Evolutionary conservation across 2,888 invertebrate species (phyloP).

Genomic region (Amiota mariae): DNA sequence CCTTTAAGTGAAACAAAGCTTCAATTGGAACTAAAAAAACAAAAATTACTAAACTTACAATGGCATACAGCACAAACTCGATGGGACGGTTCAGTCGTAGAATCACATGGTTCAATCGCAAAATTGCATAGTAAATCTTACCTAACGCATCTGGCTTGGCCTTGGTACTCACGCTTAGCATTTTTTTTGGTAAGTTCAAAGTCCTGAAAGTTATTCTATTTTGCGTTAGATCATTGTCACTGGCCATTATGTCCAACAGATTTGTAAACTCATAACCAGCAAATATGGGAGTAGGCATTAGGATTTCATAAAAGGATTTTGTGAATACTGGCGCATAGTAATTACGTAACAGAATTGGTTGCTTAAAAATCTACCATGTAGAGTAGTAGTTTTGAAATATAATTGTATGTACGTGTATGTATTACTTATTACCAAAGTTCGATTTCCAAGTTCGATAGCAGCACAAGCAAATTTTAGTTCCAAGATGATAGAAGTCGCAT

Average conservation of each 20-base stretch:
- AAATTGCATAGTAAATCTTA: constrained; percentile 49
- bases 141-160: constrained; percentile 37
- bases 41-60: constrained; percentile 41
- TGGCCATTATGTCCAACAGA: constrained; percentile 53
- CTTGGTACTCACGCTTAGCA: constrained; percentile 42
- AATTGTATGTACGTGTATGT: too few relatives aligned
- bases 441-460: constrained; percentile 35
- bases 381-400: too few relatives aligned
- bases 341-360: constrained; percentile 51
- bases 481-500: constrained; percentile 43
- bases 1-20: constrained; percentile 37
- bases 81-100: constrained; percentile 45
- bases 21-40: neutral
- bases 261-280: constrained; percentile 54
- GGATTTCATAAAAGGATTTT: constrained; percentile 48
- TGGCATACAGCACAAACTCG: constrained; percentile 54
- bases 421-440: constrained; percentile 42
- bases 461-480: constrained; percentile 47
- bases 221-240: constrained; percentile 54
- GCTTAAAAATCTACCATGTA: constrained; percentile 49
- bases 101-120: constrained; percentile 48
- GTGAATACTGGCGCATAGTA: constrained; percentile 54
- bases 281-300: constrained; percentile 57
- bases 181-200: neutral
- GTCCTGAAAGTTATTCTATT: constrained; percentile 49